These are phyloP conservation scores for Rhagonycha lutea DNA, from an alignment of 2,888 invertebrate species.

Conservation along the genomic window DNA sequence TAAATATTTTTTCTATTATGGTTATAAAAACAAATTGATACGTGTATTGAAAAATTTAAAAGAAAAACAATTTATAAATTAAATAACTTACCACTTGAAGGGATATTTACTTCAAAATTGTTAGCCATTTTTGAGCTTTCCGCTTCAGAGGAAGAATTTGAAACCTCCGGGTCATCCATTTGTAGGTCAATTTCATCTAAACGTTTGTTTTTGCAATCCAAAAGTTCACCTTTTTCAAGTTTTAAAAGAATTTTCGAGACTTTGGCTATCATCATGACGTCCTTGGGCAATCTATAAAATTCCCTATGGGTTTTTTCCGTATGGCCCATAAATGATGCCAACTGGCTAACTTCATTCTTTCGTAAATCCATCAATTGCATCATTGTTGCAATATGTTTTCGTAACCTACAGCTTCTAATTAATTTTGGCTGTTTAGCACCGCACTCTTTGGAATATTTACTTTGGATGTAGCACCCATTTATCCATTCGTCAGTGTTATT, in stretches of 20 bases:
- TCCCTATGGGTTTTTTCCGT: slow-evolving; percentile 10
- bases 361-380: too few species aligned
- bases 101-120: too few species aligned
- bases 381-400: too few species aligned
- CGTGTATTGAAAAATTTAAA: too few species aligned
- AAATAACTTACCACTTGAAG: too few species aligned
- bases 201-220: slow-evolving; percentile 17
- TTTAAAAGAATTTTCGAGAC: slow-evolving; percentile 20
- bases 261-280: slow-evolving; percentile 16
- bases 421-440: neutral
- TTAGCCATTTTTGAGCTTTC: neutral
- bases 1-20: too few species aligned
- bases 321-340: slow-evolving; percentile 14
- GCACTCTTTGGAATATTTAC: neutral
- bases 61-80: too few species aligned
- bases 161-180: slow-evolving; percentile 8
- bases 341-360: slow-evolving; percentile 6
- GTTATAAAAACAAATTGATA: too few species aligned
- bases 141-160: slow-evolving; percentile 12
- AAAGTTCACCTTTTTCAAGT: slow-evolving; percentile 22
- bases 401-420: neutral
- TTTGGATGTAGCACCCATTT: neutral
- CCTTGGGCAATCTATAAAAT: slow-evolving; percentile 19
- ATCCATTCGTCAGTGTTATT: neutral
- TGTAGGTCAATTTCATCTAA: slow-evolving; percentile 18